phyloP scores from a whole-genome alignment of 2,113 vertebrate genomes.

The Chionomys nivalis region DNA sequence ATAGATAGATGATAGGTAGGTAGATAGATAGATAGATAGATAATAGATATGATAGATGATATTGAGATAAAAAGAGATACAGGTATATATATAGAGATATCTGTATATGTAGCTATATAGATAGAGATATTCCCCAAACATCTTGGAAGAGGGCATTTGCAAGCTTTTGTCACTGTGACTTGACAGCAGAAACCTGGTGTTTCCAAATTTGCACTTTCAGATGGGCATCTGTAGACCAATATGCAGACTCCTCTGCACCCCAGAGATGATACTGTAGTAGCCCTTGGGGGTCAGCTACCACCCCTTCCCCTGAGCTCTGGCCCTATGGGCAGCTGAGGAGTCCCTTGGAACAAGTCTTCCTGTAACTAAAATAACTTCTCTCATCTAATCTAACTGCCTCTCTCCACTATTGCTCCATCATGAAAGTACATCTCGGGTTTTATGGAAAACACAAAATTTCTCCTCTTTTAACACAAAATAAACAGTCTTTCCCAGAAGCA shows the following conservation, averaged over 20 bases:
- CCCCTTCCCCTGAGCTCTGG: not conserved
- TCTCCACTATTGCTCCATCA: not conserved
- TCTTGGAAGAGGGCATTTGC: not conserved
- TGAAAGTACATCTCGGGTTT: not conserved
- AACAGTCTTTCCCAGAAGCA: not conserved
- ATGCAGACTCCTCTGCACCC: not conserved
- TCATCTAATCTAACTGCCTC: not conserved
- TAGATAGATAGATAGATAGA: too few species aligned
- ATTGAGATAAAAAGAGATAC: not conserved
- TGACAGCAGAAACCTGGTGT: conserved; percentile 13
- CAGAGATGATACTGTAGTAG: not conserved
- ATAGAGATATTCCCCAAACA: not conserved
- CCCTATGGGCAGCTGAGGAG: not conserved
- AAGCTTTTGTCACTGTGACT: conserved; percentile 12
- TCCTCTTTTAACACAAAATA: conserved; percentile 34
- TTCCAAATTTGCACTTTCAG: conserved; percentile 40
- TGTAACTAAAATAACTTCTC: not conserved
- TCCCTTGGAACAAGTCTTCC: not conserved
- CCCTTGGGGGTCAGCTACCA: not conserved
- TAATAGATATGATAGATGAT: too few species aligned
- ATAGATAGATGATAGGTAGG: too few species aligned
- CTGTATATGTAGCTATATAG: not conserved
- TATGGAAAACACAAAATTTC: not conserved
- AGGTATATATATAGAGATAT: not conserved
- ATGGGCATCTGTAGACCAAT: not conserved